Percentiles rank a stretch among this genome's conserved stretches.
These are phyloP conservation scores for Mugil cephalus DNA, from an alignment of 2,113 vertebrate genomes.

Conservation along the genomic window DNA sequence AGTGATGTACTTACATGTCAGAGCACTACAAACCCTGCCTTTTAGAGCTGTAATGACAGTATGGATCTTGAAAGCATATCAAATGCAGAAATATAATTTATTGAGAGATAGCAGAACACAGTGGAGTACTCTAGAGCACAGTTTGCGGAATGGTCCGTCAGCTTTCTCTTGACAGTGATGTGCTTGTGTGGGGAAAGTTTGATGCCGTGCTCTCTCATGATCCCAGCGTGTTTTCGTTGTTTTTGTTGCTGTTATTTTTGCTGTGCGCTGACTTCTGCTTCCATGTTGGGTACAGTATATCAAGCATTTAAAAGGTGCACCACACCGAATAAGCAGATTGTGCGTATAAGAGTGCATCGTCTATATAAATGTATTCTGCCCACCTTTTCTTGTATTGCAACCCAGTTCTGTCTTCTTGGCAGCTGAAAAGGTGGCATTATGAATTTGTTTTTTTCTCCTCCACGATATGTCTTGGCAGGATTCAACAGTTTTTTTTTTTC, in stretches of 20 bases:
- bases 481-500: constrained; percentile 46
- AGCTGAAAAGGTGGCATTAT: constrained; percentile 56
- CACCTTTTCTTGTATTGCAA: constrained; percentile 48
- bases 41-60: constrained; percentile 60
- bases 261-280: not conserved
- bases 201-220: constrained; percentile 16
- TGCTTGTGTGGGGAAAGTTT: constrained; percentile 18
- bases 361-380: constrained; percentile 7
- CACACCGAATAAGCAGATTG: constrained; percentile 41
- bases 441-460: constrained; percentile 1
- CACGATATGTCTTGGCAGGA: constrained; percentile 44
- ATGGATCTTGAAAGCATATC: constrained; percentile 65
- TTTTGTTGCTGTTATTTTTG: not conserved
- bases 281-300: constrained; percentile 8
- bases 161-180: constrained; percentile 15
- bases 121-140: not conserved
- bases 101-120: constrained; percentile 30
- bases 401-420: constrained; percentile 56
- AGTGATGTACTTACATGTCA: constrained; percentile 77
- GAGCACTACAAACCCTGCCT: constrained; percentile 61
- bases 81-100: constrained; percentile 52
- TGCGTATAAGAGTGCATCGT: constrained; percentile 30
- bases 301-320: constrained; percentile 26
- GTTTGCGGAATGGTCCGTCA: constrained; percentile 12
- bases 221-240: not conserved